These are phyloP conservation scores for Chascanopsetta lugubris DNA, from an alignment of 2,113 vertebrate species.

Conservation along the genomic window DNA sequence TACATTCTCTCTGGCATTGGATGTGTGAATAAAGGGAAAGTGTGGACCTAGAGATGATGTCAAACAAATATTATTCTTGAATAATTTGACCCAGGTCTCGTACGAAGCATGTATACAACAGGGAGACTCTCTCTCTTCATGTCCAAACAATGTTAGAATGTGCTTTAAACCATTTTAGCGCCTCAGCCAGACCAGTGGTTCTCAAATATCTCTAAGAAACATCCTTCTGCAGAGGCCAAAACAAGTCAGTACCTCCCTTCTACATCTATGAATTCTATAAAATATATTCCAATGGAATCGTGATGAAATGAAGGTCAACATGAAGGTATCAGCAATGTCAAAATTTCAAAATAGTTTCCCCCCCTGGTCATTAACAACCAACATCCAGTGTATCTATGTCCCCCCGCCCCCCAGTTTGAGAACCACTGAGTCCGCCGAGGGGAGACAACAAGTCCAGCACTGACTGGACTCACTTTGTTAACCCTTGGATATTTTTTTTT, in stretches of 20 bases:
- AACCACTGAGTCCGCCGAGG: background rate
- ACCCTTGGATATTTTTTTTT: constrained; percentile 40
- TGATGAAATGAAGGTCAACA: background rate
- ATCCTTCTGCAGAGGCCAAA: background rate
- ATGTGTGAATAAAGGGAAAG: constrained; percentile 5
- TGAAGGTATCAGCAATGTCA: background rate
- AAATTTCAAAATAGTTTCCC: background rate
- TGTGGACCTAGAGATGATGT: background rate
- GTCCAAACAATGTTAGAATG: constrained; percentile 34
- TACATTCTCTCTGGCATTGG: constrained; percentile 3
- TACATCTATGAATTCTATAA: background rate
- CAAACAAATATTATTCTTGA: background rate
- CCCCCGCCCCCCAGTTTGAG: background rate
- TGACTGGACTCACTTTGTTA: constrained; percentile 24
- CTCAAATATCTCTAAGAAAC: background rate
- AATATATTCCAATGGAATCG: too few species aligned
- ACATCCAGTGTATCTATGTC: background rate
- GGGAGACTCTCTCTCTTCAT: constrained; percentile 18
- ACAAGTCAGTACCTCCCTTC: background rate
- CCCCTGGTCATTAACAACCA: background rate
- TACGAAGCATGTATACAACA: constrained; percentile 48
- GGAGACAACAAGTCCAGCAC: constrained; percentile 37
- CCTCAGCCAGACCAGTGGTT: constrained; percentile 20
- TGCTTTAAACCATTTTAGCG: constrained; percentile 42
- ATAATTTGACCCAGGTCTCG: constrained; percentile 18